Evolutionary conservation across 2,113 vertebrate species (phyloP).

Genomic region (Hyla sarda): DNA sequence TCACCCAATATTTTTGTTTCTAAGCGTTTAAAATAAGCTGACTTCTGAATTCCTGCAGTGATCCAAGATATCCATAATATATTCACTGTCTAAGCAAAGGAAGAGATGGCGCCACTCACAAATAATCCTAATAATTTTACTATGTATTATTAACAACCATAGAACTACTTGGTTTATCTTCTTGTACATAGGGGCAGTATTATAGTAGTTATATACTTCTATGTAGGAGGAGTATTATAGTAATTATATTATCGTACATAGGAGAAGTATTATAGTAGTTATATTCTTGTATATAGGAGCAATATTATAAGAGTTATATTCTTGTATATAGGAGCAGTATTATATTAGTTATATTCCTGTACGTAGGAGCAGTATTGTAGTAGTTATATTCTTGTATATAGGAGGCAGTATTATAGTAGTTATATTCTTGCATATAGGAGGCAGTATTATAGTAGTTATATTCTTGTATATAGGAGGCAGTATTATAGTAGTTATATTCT

Average conservation of each 20-base stretch:
- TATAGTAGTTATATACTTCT: too few relatives aligned
- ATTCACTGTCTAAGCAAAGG: neutral
- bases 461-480: neutral
- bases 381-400: neutral
- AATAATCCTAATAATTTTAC: neutral
- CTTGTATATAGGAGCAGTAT: too few relatives aligned
- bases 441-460: neutral
- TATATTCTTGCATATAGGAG: neutral
- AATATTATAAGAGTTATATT: neutral
- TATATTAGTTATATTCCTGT: too few relatives aligned
- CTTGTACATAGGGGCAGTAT: too few relatives aligned
- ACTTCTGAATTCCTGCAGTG: neutral
- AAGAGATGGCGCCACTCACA: neutral
- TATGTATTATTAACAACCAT: neutral
- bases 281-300: neutral
- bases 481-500: conserved; percentile 4
- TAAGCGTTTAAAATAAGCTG: neutral
- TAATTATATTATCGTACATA: neutral
- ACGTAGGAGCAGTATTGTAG: too few relatives aligned
- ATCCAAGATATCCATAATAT: neutral
- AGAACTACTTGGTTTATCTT: too few relatives aligned
- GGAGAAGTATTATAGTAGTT: neutral
- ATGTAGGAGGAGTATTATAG: too few relatives aligned
- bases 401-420: neutral
- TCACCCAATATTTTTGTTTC: neutral